These are phyloP conservation scores for Acromyrmex echinatior DNA, from an alignment of 1,140 invertebrate genomes.

Conservation along the genomic window DNA sequence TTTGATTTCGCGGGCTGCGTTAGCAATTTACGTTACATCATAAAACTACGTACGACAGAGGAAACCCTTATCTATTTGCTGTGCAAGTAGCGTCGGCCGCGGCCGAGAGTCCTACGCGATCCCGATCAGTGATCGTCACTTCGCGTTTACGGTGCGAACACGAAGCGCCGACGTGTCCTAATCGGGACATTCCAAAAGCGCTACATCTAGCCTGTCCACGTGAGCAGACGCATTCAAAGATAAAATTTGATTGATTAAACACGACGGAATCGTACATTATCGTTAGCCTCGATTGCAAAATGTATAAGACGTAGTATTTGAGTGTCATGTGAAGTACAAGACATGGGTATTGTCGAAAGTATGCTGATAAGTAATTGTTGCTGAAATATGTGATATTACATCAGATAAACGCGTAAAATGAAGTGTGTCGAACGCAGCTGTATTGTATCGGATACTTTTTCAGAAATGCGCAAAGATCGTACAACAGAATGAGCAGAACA, in stretches of 20 bases:
- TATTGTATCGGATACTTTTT: conserved; percentile 61
- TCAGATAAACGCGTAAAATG: conserved; percentile 62
- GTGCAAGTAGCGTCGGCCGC: conserved; percentile 20
- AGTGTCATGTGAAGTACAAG: conserved; percentile 22
- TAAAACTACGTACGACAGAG: conserved; percentile 54
- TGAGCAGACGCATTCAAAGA: not conserved
- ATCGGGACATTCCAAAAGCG: conserved; percentile 17
- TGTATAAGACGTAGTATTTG: not conserved
- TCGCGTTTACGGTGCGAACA: not conserved
- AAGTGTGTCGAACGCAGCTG: conserved; percentile 57
- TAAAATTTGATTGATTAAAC: conserved; percentile 28
- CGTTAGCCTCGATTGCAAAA: conserved; percentile 40
- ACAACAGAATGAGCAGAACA: conserved; percentile 36
- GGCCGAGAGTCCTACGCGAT: conserved; percentile 16
- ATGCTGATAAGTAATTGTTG: conserved; percentile 19
- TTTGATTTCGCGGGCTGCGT: conserved; percentile 14
- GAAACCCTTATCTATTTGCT: conserved; percentile 46
- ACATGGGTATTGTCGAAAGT: conserved; percentile 52
- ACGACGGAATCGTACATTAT: not conserved
- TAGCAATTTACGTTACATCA: conserved; percentile 12
- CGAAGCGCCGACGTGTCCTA: not conserved
- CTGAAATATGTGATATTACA: conserved; percentile 57
- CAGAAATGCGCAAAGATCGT: conserved; percentile 66
- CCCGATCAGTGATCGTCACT: not conserved
- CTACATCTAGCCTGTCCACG: conserved; percentile 12